Conservation (phyloP, 2,113 vertebrate species). For the Herpetotheres cachinnans region DNA sequence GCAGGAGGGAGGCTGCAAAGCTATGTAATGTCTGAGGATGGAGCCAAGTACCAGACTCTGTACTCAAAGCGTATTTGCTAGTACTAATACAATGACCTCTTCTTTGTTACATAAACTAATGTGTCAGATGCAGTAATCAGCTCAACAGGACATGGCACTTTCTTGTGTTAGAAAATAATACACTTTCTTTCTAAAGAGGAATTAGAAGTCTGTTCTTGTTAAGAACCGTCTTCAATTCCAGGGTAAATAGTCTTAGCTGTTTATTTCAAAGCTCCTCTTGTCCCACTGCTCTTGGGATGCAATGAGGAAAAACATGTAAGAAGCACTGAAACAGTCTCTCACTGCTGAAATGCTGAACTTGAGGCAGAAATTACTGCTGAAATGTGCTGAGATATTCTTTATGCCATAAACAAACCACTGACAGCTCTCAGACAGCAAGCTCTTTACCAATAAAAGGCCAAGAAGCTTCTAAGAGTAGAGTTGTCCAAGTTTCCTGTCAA, state of each 20-base stretch:
- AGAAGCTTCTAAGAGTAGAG: not conserved
- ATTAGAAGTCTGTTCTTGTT: not conserved
- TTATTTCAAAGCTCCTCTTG: not conserved
- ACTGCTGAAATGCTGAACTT: not conserved
- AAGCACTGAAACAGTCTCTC: not conserved
- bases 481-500: not conserved
- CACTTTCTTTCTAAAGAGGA: not conserved
- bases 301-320: not conserved
- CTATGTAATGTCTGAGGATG: not conserved
- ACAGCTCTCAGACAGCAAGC: not conserved
- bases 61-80: not conserved
- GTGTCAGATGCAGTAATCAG: not conserved
- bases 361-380: not conserved
- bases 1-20: not conserved
- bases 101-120: not conserved
- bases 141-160: not conserved
- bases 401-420: not conserved
- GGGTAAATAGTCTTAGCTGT: not conserved
- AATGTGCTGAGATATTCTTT: not conserved
- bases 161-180: not conserved
- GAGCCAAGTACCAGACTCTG: not conserved
- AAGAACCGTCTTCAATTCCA: not conserved
- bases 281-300: not conserved
- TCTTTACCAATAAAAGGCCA: not conserved
- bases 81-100: not conserved